Evolutionary conservation across 2,797 vertebrate species (phyloP).

Genomic region (Neostethus bicornis): DNA sequence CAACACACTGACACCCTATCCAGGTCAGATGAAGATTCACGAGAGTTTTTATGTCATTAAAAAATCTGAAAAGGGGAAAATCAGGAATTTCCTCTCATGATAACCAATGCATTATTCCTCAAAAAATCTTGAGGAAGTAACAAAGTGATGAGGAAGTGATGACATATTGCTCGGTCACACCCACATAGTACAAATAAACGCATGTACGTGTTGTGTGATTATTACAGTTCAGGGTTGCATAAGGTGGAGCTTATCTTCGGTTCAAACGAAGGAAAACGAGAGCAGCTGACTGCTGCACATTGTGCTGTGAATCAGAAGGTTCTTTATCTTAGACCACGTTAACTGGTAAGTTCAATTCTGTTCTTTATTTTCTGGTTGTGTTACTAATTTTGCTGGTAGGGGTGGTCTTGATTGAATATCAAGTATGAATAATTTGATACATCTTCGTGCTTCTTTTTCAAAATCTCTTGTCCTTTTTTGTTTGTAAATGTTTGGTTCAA

Average conservation of each 20-base stretch:
- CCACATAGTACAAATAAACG: background rate
- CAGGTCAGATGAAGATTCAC: too few species aligned
- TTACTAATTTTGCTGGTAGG: background rate
- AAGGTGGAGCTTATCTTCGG: slow-evolving; percentile 42
- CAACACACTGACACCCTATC: background rate
- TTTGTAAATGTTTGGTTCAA: too few species aligned
- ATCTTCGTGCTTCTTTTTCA: too few species aligned
- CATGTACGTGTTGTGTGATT: slow-evolving; percentile 26
- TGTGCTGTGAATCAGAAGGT: background rate
- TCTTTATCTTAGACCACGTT: background rate
- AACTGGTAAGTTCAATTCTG: slow-evolving; percentile 37
- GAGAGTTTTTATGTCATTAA: background rate
- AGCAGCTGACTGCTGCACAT: background rate
- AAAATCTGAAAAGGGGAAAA: background rate
- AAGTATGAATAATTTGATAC: background rate
- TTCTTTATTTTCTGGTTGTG: background rate
- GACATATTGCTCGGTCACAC: background rate
- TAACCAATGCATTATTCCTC: background rate
- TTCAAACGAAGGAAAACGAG: slow-evolving; percentile 26
- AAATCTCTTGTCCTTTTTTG: too few species aligned
- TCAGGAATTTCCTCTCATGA: background rate
- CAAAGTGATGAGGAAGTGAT: background rate
- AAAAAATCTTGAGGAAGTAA: background rate
- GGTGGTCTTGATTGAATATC: slow-evolving; percentile 1
- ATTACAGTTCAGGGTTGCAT: background rate